These are phyloP conservation scores for Clostera curtula DNA, from an alignment of 2,888 invertebrate genomes.

Conservation along the genomic window DNA sequence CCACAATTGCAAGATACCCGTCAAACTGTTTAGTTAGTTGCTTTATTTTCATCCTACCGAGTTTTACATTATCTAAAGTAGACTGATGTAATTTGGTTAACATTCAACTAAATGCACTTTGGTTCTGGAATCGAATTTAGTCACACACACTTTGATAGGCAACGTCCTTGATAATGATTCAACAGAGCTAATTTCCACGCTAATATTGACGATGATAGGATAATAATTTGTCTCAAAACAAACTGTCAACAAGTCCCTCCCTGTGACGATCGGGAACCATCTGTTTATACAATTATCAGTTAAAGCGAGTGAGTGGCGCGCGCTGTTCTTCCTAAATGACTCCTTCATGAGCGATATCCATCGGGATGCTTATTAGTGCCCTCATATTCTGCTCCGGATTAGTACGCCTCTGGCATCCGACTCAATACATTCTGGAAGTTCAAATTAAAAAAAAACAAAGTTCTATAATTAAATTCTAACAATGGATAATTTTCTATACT, in stretches of 20 bases:
- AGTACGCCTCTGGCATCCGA: slow-evolving; percentile 45
- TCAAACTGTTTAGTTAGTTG: too few species aligned
- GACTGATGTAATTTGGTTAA: too few species aligned
- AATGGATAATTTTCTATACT: slow-evolving; percentile 54
- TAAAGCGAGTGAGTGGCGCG: slow-evolving; percentile 64
- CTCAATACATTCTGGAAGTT: slow-evolving; percentile 8
- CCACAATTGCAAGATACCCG: too few species aligned
- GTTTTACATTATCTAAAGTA: too few species aligned
- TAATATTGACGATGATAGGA: too few species aligned
- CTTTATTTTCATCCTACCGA: too few species aligned
- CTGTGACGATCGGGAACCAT: slow-evolving; percentile 55
- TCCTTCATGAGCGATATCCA: slow-evolving; percentile 66
- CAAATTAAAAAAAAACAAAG: slow-evolving; percentile 3
- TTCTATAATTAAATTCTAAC: neutral
- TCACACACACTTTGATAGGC: too few species aligned
- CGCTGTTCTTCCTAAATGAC: slow-evolving; percentile 73
- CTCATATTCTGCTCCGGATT: slow-evolving; percentile 43
- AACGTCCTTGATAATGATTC: too few species aligned
- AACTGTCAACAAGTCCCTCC: slow-evolving; percentile 29
- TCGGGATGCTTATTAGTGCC: slow-evolving; percentile 57
- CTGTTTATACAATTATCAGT: slow-evolving; percentile 74
- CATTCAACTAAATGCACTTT: too few species aligned
- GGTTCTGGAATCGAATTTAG: too few species aligned
- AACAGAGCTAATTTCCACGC: too few species aligned
- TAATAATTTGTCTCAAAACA: too few species aligned